Conservation (phyloP, 53 echinoderm and acorn worm genomes). For the Holothuria scabra region DNA sequence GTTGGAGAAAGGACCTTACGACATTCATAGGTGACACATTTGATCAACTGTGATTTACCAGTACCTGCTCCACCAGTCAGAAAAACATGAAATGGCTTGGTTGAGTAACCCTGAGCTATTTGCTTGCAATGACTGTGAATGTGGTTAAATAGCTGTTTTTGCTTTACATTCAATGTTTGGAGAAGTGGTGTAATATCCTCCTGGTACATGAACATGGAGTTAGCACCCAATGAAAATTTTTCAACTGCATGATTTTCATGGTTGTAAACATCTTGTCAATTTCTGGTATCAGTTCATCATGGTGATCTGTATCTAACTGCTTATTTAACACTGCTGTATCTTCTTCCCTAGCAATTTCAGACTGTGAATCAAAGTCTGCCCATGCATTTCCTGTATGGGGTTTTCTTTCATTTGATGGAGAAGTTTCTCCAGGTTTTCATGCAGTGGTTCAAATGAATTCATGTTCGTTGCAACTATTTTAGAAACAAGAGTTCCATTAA, state of each 20-base stretch:
- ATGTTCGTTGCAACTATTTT: too few relatives aligned
- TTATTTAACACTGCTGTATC: constrained; percentile 1
- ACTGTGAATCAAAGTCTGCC: constrained; percentile 50
- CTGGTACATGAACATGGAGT: not conserved
- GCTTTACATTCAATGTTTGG: constrained; percentile 40
- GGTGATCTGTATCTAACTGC: constrained; percentile 8
- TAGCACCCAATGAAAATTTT: constrained; percentile 34
- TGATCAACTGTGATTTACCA: constrained; percentile 57
- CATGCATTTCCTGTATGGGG: constrained; percentile 37
- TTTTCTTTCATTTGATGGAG: too few relatives aligned
- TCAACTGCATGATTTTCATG: not conserved
- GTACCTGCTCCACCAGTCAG: constrained; percentile 60
- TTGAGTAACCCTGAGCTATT: constrained; percentile 16
- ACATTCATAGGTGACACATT: constrained; percentile 40
- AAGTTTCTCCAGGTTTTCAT: too few relatives aligned
- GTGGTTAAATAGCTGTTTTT: constrained; percentile 47
- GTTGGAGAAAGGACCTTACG: constrained; percentile 1
- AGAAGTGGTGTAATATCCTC: constrained; percentile 1
- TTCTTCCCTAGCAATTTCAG: constrained; percentile 48
- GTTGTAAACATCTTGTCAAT: not conserved
- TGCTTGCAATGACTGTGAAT: constrained; percentile 35
- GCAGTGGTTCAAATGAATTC: too few relatives aligned
- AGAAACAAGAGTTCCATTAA: too few relatives aligned
- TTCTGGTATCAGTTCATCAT: constrained; percentile 21
- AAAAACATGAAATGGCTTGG: constrained; percentile 51